Evolutionary conservation across 2,888 invertebrate species (phyloP), one percentile per base, ranked within the genome.

Genomic region (Tachystola acroxantha): DNA sequence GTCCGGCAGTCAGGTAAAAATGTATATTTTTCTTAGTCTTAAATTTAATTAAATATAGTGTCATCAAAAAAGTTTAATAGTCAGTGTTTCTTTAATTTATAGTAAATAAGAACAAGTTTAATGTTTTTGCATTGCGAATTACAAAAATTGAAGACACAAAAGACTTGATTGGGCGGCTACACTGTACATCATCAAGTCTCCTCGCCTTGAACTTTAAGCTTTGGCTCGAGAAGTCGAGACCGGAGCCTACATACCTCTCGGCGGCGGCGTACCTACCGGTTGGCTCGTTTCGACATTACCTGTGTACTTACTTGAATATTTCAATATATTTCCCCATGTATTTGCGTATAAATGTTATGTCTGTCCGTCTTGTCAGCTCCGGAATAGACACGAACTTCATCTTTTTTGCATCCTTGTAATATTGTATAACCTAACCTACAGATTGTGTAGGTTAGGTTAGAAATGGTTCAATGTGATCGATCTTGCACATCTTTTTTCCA

Each of bases 191-290:
- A 45, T 45, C 32, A 40, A 13, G 26, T 34, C 41, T 53, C 78
- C 77, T 76, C 41, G 54, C 78, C 77, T 76, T 78, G 78, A 78
- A 70, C 76, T 78, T 75, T 73, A 64, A 51, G 50, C 53, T 57
- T 56, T 50, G 44, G 42, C 43, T 27, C 27, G 11, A 10, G n/a
- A n/a, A n/a, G 10, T 36, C 37, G 26, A 39, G 34, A 39, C 50
- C 44, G 42, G 53, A 53, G 48, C 59, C 44, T 48, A 46, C 56
- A 51, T 44, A 37, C 42, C 46, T 43, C 36, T 37, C 48, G 10
- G 29, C 34, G 7, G 39, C 48, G 10, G 29, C 34, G 7, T 20
- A 16, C 32, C 10, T 46, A 42, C 45, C 51, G 51, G 45, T 58
- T 58, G 53, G 56, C 48, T 57, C 55, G 53, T 67, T 58, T 55